Conservation (phyloP, 2,888 invertebrate genomes). For the Leptogaster cylindrica region DNA sequence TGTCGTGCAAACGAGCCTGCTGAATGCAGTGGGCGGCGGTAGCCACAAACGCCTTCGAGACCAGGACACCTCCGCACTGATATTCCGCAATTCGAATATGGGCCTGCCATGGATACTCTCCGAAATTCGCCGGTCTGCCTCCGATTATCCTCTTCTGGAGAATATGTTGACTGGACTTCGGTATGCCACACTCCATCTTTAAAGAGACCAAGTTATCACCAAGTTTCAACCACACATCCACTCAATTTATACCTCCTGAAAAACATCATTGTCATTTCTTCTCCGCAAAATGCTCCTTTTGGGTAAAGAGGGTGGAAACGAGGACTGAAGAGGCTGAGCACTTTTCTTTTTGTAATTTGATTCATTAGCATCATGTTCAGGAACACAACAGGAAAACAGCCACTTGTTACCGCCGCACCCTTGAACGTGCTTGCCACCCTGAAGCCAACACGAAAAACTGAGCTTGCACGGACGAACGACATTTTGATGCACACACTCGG, state of each 20-base stretch:
- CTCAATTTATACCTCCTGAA: slow-evolving; percentile 49
- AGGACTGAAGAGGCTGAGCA: background rate
- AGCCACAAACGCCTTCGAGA: slow-evolving; percentile 75
- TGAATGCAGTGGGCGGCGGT: slow-evolving; percentile 86
- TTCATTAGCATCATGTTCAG: slow-evolving; percentile 53
- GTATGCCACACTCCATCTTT: slow-evolving; percentile 72
- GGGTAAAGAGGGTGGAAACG: slow-evolving; percentile 49
- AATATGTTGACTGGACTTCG: slow-evolving; percentile 64
- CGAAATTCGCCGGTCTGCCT: slow-evolving; percentile 75
- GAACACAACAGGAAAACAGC: slow-evolving; percentile 76
- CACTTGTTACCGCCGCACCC: slow-evolving; percentile 73
- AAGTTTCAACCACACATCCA: slow-evolving; percentile 52
- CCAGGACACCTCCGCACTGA: slow-evolving; percentile 84
- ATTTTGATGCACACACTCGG: slow-evolving; percentile 63
- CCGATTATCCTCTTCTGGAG: slow-evolving; percentile 81
- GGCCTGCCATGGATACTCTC: slow-evolving; percentile 85
- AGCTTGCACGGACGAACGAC: slow-evolving; percentile 72
- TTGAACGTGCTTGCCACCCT: slow-evolving; percentile 71
- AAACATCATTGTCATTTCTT: slow-evolving; percentile 57
- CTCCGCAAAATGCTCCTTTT: slow-evolving; percentile 59
- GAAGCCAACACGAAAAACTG: slow-evolving; percentile 76
- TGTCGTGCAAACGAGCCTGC: slow-evolving; percentile 74
- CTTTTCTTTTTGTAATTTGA: slow-evolving; percentile 25
- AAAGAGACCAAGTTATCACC: slow-evolving; percentile 23
- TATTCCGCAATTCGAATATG: slow-evolving; percentile 82